These are phyloP conservation scores for Condylostylus longicornis DNA, from an alignment of 1,140 invertebrate species.

Conservation along the genomic window DNA sequence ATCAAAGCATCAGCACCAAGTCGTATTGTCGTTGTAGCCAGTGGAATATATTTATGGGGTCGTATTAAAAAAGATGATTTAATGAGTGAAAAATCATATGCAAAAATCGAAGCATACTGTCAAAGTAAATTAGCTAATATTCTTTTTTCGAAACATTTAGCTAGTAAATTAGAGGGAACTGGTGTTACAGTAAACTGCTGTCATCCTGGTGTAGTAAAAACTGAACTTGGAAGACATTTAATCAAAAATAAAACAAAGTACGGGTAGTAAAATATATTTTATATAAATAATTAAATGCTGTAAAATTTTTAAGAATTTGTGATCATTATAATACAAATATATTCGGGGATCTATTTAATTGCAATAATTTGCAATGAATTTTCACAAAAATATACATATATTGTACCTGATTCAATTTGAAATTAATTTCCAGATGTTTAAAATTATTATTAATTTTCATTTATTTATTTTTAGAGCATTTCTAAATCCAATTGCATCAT, in stretches of 20 bases:
- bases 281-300: constrained; percentile 25
- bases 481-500: constrained; percentile 15
- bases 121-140: constrained; percentile 65
- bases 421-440: constrained; percentile 13
- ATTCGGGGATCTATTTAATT: too few species aligned
- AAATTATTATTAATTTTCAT: constrained; percentile 12
- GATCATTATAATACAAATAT: too few species aligned
- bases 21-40: constrained; percentile 33
- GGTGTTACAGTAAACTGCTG: constrained; percentile 50
- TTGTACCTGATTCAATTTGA: too few species aligned
- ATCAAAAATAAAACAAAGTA: constrained; percentile 26
- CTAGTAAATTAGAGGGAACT: constrained; percentile 38
- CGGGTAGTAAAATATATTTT: too few species aligned
- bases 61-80: constrained; percentile 53
- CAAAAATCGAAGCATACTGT: constrained; percentile 40
- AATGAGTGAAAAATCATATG: constrained; percentile 45
- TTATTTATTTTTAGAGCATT: constrained; percentile 14
- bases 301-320: neutral
- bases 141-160: constrained; percentile 51
- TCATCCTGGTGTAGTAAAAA: constrained; percentile 58
- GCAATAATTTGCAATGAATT: too few species aligned
- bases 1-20: constrained; percentile 38
- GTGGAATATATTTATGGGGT: constrained; percentile 35
- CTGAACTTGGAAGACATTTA: constrained; percentile 57
- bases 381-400: too few species aligned